These are phyloP conservation scores for Serripes groenlandicus DNA, from an alignment of 2,888 invertebrate genomes.

Conservation along the genomic window DNA sequence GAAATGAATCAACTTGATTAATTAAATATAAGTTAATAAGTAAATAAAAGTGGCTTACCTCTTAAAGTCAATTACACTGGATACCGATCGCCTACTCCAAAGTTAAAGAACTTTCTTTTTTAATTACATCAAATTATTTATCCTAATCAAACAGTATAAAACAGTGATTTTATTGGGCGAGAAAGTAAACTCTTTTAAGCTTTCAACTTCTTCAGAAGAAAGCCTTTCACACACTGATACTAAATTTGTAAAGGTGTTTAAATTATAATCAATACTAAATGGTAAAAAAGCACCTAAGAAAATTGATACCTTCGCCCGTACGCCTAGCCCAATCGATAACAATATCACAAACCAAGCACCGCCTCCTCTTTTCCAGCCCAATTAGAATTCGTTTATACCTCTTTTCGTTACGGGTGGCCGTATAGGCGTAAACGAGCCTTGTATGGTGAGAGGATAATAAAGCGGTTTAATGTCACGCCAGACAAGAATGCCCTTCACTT, in stretches of 20 bases:
- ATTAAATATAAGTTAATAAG: no score
- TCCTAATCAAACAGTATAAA: neutral
- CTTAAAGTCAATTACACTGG: neutral
- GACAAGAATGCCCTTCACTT: no score
- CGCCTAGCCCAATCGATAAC: conserved; percentile 7
- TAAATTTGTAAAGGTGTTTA: conserved; percentile 37
- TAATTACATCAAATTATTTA: neutral
- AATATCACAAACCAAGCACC: neutral
- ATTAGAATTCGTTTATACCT: conserved; percentile 13
- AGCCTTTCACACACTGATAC: conserved; percentile 25
- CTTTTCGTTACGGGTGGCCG: conserved; percentile 15
- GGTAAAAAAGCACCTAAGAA: conserved; percentile 36
- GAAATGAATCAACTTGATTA: no score
- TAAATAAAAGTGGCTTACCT: no score
- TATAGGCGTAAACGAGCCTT: neutral
- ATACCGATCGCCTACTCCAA: neutral
- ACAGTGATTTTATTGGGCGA: neutral
- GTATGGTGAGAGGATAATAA: neutral
- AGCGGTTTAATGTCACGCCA: no score
- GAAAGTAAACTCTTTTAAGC: neutral
- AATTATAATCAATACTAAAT: conserved; percentile 46
- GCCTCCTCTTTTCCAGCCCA: conserved; percentile 9
- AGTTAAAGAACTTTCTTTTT: neutral
- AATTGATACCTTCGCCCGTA: conserved; percentile 18
- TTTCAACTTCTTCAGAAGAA: conserved; percentile 18